These are phyloP conservation scores for Aricia agestis DNA, from an alignment of 1,140 invertebrate species.

Conservation along the genomic window DNA sequence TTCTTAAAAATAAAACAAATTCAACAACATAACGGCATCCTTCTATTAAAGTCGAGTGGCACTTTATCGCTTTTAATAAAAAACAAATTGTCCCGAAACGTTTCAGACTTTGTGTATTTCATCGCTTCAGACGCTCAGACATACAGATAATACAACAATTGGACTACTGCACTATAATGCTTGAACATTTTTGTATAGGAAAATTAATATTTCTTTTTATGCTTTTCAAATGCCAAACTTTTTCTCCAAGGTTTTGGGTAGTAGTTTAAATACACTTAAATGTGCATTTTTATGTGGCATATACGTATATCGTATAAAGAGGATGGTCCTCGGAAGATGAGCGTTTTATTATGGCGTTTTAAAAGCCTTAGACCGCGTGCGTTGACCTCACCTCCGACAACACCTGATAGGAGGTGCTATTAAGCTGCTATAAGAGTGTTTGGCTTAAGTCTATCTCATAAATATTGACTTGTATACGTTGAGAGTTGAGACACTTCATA, in stretches of 20 bases:
- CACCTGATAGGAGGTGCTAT: neutral
- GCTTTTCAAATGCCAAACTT: too few relatives aligned
- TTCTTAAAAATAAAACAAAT: constrained; percentile 10
- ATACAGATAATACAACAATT: neutral
- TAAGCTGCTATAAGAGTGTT: neutral
- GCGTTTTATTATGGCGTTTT: neutral
- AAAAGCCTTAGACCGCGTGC: neutral
- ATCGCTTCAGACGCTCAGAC: constrained; percentile 12
- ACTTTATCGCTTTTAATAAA: constrained; percentile 32
- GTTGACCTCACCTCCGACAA: neutral
- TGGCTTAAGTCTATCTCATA: neutral
- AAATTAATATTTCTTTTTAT: too few relatives aligned
- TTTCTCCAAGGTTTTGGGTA: too few relatives aligned
- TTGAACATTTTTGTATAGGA: too few relatives aligned
- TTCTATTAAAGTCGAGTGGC: constrained; percentile 22
- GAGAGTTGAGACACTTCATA: neutral
- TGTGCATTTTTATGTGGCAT: too few relatives aligned
- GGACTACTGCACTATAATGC: too few relatives aligned
- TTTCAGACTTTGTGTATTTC: constrained; percentile 22
- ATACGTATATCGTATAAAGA: neutral
- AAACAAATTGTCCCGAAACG: constrained; percentile 25
- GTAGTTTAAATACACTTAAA: too few relatives aligned
- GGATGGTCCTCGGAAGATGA: neutral
- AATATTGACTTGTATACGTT: neutral
- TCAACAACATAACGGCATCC: constrained; percentile 12